A percentile compares a stretch with the other conserved stretches of the same genome.
Conservation (phyloP, 2,888 invertebrate species). For the Neoascia interrupta region DNA sequence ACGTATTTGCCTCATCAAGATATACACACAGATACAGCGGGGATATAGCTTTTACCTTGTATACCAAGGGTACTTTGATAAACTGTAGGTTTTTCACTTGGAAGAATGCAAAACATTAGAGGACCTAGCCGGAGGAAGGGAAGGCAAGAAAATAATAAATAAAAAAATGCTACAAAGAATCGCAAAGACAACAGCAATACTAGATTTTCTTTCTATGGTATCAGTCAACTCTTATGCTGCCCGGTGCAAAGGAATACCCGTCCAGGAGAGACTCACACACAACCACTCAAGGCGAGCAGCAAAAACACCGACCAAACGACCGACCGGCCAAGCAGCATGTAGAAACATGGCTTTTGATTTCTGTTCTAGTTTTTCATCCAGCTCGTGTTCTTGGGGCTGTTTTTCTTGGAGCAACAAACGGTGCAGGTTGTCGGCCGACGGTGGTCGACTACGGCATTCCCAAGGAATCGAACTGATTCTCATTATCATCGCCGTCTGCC, state of each 20-base stretch:
- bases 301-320: not conserved
- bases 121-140: not conserved
- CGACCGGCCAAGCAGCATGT: constrained; percentile 35
- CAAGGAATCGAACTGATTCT: constrained; percentile 56
- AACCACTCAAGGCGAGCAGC: not conserved
- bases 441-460: constrained; percentile 34
- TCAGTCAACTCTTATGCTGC: constrained; percentile 55
- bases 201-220: constrained; percentile 57
- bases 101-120: constrained; percentile 49
- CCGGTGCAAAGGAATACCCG: constrained; percentile 1
- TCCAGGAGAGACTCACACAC: not conserved
- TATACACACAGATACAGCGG: not conserved
- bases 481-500: constrained; percentile 50
- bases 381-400: constrained; percentile 22
- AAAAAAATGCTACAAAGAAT: constrained; percentile 27
- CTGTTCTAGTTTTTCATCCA: constrained; percentile 65
- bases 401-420: constrained; percentile 8
- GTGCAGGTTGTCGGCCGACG: constrained; percentile 27
- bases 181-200: constrained; percentile 31
- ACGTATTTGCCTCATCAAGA: constrained; percentile 17
- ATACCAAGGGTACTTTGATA: constrained; percentile 24
- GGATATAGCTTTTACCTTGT: not conserved
- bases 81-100: constrained; percentile 50
- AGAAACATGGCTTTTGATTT: constrained; percentile 59
- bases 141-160: not conserved